These are phyloP conservation scores for Rhinogobius similis DNA, from an alignment of 2,113 vertebrate species.

Conservation along the genomic window DNA sequence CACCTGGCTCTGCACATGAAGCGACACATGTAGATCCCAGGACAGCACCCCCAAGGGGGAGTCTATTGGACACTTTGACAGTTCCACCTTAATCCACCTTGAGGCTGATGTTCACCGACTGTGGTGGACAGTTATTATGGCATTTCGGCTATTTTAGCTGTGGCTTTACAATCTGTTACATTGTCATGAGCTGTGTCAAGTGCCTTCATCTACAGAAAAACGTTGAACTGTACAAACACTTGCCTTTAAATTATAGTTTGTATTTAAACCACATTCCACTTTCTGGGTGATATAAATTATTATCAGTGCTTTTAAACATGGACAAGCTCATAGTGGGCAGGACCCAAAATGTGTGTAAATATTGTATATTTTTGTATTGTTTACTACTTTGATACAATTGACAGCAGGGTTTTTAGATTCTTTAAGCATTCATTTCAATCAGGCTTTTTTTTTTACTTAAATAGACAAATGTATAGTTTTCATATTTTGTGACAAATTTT, in stretches of 20 bases:
- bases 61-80: not conserved
- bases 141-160: not conserved
- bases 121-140: not conserved
- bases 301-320: conserved; percentile 60
- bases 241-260: conserved; percentile 77
- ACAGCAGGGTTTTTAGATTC: conserved; percentile 44
- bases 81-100: not conserved
- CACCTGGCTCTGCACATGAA: conserved; percentile 96
- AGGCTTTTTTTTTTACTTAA: conserved; percentile 9
- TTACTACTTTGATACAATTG: conserved; percentile 62
- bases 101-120: not conserved
- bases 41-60: not conserved
- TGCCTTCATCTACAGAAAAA: conserved; percentile 22
- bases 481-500: not conserved
- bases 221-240: conserved; percentile 30
- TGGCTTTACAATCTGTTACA: not conserved
- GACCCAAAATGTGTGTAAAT: conserved; percentile 66
- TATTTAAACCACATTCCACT: conserved; percentile 61
- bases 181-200: conserved; percentile 23
- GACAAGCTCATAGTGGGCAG: conserved; percentile 66
- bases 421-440: not conserved
- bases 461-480: not conserved
- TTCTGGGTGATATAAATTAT: conserved; percentile 61
- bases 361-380: conserved; percentile 50
- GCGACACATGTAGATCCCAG: conserved; percentile 83